phyloP scores from a whole-genome alignment of 2,797 vertebrate genomes.

The Oryzias sinensis region DNA sequence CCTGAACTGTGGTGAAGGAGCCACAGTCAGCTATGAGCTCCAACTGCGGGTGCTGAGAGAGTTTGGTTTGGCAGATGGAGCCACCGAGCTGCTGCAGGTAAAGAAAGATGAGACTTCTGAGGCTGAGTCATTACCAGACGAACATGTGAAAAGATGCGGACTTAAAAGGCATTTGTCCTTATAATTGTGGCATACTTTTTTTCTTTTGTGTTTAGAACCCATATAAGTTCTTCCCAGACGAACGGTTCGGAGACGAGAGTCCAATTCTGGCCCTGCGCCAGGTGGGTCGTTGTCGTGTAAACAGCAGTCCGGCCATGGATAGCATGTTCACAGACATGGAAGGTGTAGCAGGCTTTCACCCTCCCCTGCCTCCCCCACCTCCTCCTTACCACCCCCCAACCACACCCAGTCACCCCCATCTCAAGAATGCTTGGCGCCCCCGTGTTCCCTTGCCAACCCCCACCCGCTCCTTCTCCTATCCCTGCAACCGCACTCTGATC shows the following conservation, averaged over 20 bases:
- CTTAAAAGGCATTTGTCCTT: not conserved
- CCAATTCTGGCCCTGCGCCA: constrained; percentile 92
- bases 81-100: constrained; percentile 96
- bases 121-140: constrained; percentile 61
- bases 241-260: constrained; percentile 97
- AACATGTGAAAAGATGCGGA: not conserved
- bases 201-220: constrained; percentile 83
- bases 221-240: constrained; percentile 98
- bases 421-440: constrained; percentile 93
- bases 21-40: constrained; percentile 95
- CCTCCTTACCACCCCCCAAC: constrained; percentile 94
- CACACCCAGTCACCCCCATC: constrained; percentile 87
- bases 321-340: constrained; percentile 96
- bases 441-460: constrained; percentile 89
- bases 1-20: constrained; percentile 94
- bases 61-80: constrained; percentile 91
- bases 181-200: not conserved
- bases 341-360: constrained; percentile 93
- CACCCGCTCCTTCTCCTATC: constrained; percentile 95
- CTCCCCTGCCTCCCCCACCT: constrained; percentile 92
- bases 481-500: constrained; percentile 91
- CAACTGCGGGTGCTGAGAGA: constrained; percentile 95
- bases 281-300: constrained; percentile 89
- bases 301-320: constrained; percentile 93
- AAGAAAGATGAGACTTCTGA: not conserved